A percentile compares a stretch with the other conserved stretches of the same genome.
Conservation (phyloP, 2,888 invertebrate species). For the Scrobipalpa costella region DNA sequence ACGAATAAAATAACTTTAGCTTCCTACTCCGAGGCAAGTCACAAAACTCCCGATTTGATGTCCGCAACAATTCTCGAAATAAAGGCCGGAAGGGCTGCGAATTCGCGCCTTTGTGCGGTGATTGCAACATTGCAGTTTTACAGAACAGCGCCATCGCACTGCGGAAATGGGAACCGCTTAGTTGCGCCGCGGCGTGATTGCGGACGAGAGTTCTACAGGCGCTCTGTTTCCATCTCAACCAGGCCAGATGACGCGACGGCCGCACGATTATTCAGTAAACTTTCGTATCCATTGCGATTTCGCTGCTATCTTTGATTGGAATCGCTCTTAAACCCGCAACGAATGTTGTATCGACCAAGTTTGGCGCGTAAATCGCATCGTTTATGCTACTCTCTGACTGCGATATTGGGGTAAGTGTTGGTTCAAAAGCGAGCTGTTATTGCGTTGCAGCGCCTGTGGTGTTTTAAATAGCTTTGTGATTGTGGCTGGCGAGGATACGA, state of each 20-base stretch:
- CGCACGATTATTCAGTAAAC: neutral
- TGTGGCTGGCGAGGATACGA: constrained; percentile 16
- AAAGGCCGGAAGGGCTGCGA: constrained; percentile 61
- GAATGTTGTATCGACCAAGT: neutral
- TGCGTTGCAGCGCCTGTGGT: constrained; percentile 19
- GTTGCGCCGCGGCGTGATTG: constrained; percentile 36
- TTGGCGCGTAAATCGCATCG: constrained; percentile 4
- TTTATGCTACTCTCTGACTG: neutral
- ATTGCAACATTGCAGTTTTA: constrained; percentile 53
- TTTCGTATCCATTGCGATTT: neutral
- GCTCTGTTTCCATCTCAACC: constrained; percentile 4
- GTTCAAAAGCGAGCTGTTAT: constrained; percentile 18
- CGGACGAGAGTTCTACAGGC: constrained; percentile 22
- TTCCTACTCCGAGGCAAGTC: neutral
- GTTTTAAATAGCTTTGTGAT: constrained; percentile 21
- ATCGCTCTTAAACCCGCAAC: constrained; percentile 7
- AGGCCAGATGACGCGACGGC: constrained; percentile 5
- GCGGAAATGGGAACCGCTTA: constrained; percentile 74
- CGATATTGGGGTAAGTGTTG: constrained; percentile 14
- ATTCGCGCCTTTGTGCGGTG: constrained; percentile 50
- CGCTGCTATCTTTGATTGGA: neutral
- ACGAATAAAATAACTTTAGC: neutral
- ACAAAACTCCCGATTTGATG: neutral
- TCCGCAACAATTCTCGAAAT: constrained; percentile 41
- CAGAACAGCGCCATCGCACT: constrained; percentile 64